Evolutionary conservation across 2,113 vertebrate genomes (phyloP).

Genomic region (Aspiorhynchus laticeps): DNA sequence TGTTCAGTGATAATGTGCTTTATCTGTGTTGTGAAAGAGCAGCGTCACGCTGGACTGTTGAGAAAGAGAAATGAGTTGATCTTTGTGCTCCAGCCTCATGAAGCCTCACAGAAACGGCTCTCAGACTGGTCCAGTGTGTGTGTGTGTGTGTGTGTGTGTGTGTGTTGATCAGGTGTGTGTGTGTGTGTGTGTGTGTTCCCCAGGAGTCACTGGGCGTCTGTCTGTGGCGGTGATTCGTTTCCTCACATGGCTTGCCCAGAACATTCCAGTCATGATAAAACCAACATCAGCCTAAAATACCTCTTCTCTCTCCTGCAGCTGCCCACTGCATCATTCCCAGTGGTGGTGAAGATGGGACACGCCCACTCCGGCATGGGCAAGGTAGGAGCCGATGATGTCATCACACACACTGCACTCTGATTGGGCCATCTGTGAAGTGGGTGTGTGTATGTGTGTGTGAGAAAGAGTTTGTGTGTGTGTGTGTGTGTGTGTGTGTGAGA

Average conservation of each 20-base stretch:
- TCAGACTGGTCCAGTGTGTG: neutral
- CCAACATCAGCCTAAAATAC: neutral
- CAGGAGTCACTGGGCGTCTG: neutral
- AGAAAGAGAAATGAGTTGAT: neutral
- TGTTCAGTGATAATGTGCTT: neutral
- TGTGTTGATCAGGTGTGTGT: neutral
- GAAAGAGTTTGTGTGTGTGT: too few relatives aligned
- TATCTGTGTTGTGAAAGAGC: neutral
- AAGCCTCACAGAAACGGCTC: neutral
- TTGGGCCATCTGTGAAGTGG: neutral
- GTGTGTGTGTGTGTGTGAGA: too few relatives aligned
- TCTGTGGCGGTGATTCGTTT: neutral
- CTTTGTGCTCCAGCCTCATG: neutral
- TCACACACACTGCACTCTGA: neutral
- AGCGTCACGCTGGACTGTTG: neutral
- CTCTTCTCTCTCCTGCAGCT: conserved; percentile 56
- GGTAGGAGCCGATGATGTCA: conserved; percentile 71
- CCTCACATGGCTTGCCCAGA: conserved; percentile 1
- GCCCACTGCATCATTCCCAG: conserved; percentile 81
- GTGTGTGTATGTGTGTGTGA: neutral
- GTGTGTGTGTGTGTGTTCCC: neutral
- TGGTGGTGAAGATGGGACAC: conserved; percentile 93
- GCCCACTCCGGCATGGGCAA: conserved; percentile 95
- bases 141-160: neutral
- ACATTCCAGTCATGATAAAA: conserved; percentile 13